phyloP scores from a whole-genome alignment of 1,140 invertebrate species.

The Lerema accius region DNA sequence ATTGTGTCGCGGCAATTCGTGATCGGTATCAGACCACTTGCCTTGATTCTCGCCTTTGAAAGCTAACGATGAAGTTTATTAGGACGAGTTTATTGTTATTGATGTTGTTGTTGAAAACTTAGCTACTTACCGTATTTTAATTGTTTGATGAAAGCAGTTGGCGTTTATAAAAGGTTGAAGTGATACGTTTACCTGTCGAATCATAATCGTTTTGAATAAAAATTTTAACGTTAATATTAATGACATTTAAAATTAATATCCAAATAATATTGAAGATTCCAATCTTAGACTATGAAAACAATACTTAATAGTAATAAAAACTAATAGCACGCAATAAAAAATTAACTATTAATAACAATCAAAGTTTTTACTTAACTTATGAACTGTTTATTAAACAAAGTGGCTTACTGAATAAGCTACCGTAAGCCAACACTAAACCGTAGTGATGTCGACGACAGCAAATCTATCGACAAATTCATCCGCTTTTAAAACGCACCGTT shows the following conservation, averaged over 20 bases:
- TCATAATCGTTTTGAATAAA: too few species aligned
- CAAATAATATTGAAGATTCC: too few species aligned
- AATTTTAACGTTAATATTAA: too few species aligned
- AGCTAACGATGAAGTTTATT: conserved; percentile 67
- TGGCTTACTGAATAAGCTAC: conserved; percentile 44
- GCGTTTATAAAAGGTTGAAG: background rate
- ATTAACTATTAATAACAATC: background rate
- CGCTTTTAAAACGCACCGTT: too few species aligned
- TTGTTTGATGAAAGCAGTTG: conserved; percentile 34
- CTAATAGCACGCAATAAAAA: too few species aligned
- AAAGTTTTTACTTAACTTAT: background rate
- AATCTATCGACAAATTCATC: conserved; percentile 18
- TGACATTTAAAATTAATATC: too few species aligned
- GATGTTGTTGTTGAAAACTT: conserved; percentile 41
- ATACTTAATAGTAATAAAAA: too few species aligned
- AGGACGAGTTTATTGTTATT: conserved; percentile 47
- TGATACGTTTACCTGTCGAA: too few species aligned
- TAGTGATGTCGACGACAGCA: conserved; percentile 40
- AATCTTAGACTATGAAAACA: too few species aligned
- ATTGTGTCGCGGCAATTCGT: conserved; percentile 68
- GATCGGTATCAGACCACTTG: conserved; percentile 76
- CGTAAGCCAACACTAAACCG: conserved; percentile 30
- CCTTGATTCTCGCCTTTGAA: conserved; percentile 65
- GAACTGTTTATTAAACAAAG: conserved; percentile 40
- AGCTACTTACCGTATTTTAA: conserved; percentile 32